Evolutionary conservation across 37 sponge, comb jelly and placozoan species (phyloP), one percentile per base, ranked within the genome.

Genomic region (Spongilla lacustris): DNA sequence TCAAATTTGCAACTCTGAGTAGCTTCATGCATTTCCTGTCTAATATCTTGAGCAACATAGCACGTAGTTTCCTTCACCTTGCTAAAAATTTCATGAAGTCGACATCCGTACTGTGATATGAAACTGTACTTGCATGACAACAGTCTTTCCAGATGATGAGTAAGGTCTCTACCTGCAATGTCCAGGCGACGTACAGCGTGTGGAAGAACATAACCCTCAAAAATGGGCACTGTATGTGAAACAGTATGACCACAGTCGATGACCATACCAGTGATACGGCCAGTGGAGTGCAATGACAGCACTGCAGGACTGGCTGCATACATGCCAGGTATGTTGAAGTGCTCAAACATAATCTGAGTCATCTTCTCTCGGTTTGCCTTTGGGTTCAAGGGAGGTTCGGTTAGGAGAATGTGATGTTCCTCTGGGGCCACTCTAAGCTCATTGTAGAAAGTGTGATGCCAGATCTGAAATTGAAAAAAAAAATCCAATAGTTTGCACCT

Each of bases 301-400:
- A 99, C 97, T 74, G 97, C 97, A 91, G 97, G 99, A 94, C 95
- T 96, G 86, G 97, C 97, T 66, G 97, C 96, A 83, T 97, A 97
- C 98, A 99, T 97, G 77, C 97, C 99, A 78, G 99, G 99, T 38
- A 93, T 94, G 96, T 99, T 97, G 98, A 99, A 99, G 86, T 96
- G 93, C 93, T 99, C 99, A 86, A 99, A 99, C 99, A 99, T 99
- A 96, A 99, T 99, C 89, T 99, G 99, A 79, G 99, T 99, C 99
- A 99, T 99, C 94, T 99, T 99, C 86, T 99, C 99, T 27, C 99
- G 85, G 90, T 99, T 97, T 89, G 99, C 99, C 90, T 99, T 99
- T 86, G 99, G 99, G 94, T 99, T 99, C 86, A 99, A 96, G 80
- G 99, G 97, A 69, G 99, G 97, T 89, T 99, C 99, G 27, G 99